Percentiles rank a stretch among this genome's conserved stretches.
phyloP scores from a whole-genome alignment of 2,113 vertebrate species.

The Dryoscopus gambensis region DNA sequence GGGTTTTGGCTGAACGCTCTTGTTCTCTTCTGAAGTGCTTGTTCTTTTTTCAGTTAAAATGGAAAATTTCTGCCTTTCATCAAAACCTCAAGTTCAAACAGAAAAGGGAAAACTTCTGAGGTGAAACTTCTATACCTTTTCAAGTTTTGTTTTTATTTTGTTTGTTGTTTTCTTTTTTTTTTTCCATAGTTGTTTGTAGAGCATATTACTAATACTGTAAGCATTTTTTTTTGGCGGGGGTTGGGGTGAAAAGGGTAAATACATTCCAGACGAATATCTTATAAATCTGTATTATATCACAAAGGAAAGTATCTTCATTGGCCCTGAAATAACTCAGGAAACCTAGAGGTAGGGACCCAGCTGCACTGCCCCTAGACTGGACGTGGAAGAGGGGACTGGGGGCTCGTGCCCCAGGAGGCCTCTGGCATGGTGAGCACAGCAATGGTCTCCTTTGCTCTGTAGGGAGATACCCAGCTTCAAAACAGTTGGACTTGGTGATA shows the following conservation, averaged over 20 bases:
- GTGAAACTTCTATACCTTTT: not conserved
- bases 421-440: not conserved
- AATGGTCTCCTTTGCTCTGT: not conserved
- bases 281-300: not conserved
- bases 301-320: not conserved
- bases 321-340: not conserved
- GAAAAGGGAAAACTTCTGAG: not conserved
- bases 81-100: not conserved
- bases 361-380: not conserved
- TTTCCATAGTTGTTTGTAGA: not conserved
- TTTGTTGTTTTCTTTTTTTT: not conserved
- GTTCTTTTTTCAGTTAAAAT: conserved; percentile 22
- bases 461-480: not conserved
- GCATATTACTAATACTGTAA: not conserved
- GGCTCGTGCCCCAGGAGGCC: not conserved
- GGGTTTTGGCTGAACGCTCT: not conserved
- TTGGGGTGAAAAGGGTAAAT: not conserved
- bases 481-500: not conserved
- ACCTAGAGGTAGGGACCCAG: not conserved
- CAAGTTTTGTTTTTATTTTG: not conserved
- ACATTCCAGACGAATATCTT: not conserved
- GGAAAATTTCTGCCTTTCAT: conserved; percentile 19
- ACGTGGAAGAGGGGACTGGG: not conserved
- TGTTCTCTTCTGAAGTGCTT: conserved; percentile 33
- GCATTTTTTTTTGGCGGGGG: not conserved